Base-by-base conservation (phyloP, 2,888 invertebrate genomes). In the Coelogynopora nodosa region DNA sequence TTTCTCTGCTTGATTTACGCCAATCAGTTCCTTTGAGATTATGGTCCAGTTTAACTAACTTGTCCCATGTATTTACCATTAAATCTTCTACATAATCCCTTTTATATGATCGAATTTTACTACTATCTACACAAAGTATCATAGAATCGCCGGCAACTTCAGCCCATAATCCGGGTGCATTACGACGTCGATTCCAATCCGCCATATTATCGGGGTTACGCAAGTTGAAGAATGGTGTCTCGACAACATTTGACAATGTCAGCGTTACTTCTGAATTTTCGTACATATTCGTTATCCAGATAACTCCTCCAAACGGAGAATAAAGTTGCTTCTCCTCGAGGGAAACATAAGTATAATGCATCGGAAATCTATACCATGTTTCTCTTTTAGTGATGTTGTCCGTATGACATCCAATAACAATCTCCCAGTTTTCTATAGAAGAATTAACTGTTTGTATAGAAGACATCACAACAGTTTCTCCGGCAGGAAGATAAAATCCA, bases 1-100 rank as follows among this genome's bases (percentile, higher is more conserved):
- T 67, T 49, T 87, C 30, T 10, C 80, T 74, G n/a, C 18, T 23
- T 1, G 26, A 1, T 23, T 5, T 80, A n/a, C n/a, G 27, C 86
- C 86, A 87, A 10, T 86, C 31, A 18, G n/a, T 26, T 0, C 74
- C 74, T 29, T 27, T 28, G 18, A 86, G 31, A 18, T 30, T 81
- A 18, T 30, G 30, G 31, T 86, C 82, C 27, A 31, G 30, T 82
- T 86, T 86, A 1, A 87, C 87, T 0, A 86, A n/a, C 10, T 49
- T 29, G 30, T 87, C 87, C 85, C 85, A 87, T 23, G 26, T 31
- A 31, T 81, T 28, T 26, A n/a, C 27, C 67, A 86, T 87, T 30
- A 87, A 31, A 30, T 87, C 26, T 23, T 87, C 28, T 18, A 87
- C 31, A 26, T 86, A 74, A 13, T 74, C 67, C 5, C 29, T 18